A percentile compares a stretch with the other conserved stretches of the same genome.
Conservation (phyloP, 2,113 vertebrate genomes). For the western clawed frog (Xenopus tropicalis) region UCB_Xtro_10.0 CM004446.2:32686501-32687000, state of each 20-base stretch:
- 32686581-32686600: neutral
- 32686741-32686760: neutral
- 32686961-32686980: neutral
- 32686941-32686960: neutral
- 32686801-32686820: neutral
- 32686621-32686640: conserved; percentile 6
- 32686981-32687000: neutral
- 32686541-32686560: neutral
- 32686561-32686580: neutral
- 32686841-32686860: conserved; percentile 1
- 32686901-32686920: neutral
- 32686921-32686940: neutral
- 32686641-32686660: conserved; percentile 2
- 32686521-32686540: neutral
- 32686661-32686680: conserved; percentile 3
- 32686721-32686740: neutral
- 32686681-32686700: neutral
- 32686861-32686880: neutral
- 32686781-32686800: neutral
- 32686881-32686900: neutral
- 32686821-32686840: neutral
- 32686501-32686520: neutral
- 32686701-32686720: neutral
- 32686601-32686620: conserved; percentile 5
- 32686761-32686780: neutral